Evolutionary conservation across 2,797 vertebrate genomes (phyloP), one percentile per base, ranked within the genome.

Genomic region (Tauraco hartlaubi): DNA sequence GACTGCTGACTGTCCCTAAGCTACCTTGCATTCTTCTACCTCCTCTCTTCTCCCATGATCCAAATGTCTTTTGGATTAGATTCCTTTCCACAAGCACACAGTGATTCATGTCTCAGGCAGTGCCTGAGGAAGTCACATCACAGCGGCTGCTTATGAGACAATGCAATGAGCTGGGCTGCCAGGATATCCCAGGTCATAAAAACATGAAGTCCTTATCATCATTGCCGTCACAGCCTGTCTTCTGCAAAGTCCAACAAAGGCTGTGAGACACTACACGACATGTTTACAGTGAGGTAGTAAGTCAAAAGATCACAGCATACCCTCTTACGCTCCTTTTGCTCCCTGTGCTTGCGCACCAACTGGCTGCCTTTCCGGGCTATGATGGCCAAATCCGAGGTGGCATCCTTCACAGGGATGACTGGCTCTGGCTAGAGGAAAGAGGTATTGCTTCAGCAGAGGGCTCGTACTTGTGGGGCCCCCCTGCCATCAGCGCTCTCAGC

Each of bases 301-400:
- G 39, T 12, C n/a, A 44, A 39, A 55, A 49, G 15, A 18, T 66
- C 29, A 18, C 73, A 84, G 48, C 96, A 21, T 90, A 99, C 99
- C 99, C 99, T 99, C 92, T 99, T 99, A 55, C 99, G 99, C 63
- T 99, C 99, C 96, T 99, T 99, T 88, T 99, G 99, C 94, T 99
- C 99, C 59, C 99, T 98, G 96, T 99, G 99, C 96, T 99, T 99
- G 87, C 99, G 99, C 84, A 99, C 99, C 46, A 99, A 95, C 56
- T 99, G 99, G 95, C 99, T 99, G 95, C 99, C 99, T 95, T 99
- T 99, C 19, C 99, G 99, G 90, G 99, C 99, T 85, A 99, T 99
- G 91, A 99, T 99, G 92, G 99, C 99, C 99, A 99, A 97, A 96
- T 99, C 99, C 1, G 99, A 99, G 33, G 99, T 99, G 15, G 99